Base-by-base conservation (phyloP, 2,888 invertebrate species). In the Drosophila lutescens region DNA sequence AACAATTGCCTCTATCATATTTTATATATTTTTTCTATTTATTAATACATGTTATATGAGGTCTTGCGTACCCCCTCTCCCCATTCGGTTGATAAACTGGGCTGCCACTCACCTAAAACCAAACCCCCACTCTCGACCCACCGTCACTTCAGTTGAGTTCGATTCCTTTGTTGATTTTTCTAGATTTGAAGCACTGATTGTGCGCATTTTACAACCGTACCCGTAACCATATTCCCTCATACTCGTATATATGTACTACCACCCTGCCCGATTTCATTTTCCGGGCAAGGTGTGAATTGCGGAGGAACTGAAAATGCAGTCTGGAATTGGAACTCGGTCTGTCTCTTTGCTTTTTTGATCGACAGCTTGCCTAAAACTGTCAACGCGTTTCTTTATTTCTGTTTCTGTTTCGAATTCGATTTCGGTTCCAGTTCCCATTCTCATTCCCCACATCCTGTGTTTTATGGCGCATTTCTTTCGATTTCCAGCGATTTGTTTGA, bases 311-410 rank as follows among this genome's bases (percentile, higher is more conserved):
- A 51, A 54, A 44, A 58, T 67, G 65, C 61, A 68, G 47, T 40
- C 69, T 57, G 66, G 61, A 44, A 65, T 30, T 63, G 65, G 65
- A 49, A 63, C 65, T 63, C 49, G 65, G 62, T 53, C 30, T 63
- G 44, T 30, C 57, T 46, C 56, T 55, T 55, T 56, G 40, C 46
- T 56, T 58, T 56, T 86, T 89, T 86, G 86, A 86, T 86, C 83
- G 86, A 86, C 86, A 86, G 86, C 88, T 86, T 85, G 89, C 86
- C 86, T 89, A 86, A 86, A 86, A 86, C 89, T 86, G 86, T 86
- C 89, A 86, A 86, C 89, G 78, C 76, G 56, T 77, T 74, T 74
- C 75, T 72, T 66, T 73, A 49, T 53, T 67, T 73, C 66, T 38
- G 54, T 71, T 71, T 68, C 60, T 34, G 53, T 71, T 70, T 58